Conservation (phyloP, 2,888 invertebrate species). For the Drosophila recens region DNA sequence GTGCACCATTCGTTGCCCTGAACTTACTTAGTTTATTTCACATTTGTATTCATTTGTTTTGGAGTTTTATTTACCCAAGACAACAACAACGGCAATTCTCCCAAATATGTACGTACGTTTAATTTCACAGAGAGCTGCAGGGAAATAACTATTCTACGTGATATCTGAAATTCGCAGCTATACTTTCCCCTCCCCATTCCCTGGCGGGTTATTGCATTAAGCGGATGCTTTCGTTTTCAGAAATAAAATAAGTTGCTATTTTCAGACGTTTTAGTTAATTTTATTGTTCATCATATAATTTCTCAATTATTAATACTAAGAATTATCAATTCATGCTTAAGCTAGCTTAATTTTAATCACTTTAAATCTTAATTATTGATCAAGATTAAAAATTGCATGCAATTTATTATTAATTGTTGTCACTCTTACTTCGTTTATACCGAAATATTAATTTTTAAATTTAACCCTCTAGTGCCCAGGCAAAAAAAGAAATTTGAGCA, state of each 20-base stretch:
- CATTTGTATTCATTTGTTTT: constrained; percentile 78
- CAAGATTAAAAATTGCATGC: too few relatives aligned
- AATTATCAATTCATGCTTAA: too few relatives aligned
- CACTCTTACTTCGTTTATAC: too few relatives aligned
- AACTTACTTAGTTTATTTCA: constrained; percentile 76
- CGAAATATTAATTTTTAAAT: too few relatives aligned
- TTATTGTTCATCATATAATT: too few relatives aligned
- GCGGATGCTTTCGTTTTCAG: constrained; percentile 6
- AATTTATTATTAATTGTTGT: too few relatives aligned
- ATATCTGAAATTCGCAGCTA: constrained; percentile 6
- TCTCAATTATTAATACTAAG: too few relatives aligned
- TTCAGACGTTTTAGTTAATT: not conserved
- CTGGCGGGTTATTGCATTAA: constrained; percentile 44
- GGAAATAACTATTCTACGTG: constrained; percentile 27
- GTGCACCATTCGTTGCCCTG: constrained; percentile 36
- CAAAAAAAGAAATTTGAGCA: too few relatives aligned
- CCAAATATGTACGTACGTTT: constrained; percentile 40
- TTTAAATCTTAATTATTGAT: too few relatives aligned
- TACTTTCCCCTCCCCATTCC: not conserved
- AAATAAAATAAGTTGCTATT: constrained; percentile 19
- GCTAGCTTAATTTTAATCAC: too few relatives aligned
- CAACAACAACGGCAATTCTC: constrained; percentile 28
- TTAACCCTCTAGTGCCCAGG: too few relatives aligned
- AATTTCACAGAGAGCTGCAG: constrained; percentile 57
- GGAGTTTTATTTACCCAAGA: constrained; percentile 70